Percentiles rank a stretch among this genome's conserved stretches.
Evolutionary conservation across 2,888 invertebrate species (phyloP).

Genomic region (Diploptera punctata): DNA sequence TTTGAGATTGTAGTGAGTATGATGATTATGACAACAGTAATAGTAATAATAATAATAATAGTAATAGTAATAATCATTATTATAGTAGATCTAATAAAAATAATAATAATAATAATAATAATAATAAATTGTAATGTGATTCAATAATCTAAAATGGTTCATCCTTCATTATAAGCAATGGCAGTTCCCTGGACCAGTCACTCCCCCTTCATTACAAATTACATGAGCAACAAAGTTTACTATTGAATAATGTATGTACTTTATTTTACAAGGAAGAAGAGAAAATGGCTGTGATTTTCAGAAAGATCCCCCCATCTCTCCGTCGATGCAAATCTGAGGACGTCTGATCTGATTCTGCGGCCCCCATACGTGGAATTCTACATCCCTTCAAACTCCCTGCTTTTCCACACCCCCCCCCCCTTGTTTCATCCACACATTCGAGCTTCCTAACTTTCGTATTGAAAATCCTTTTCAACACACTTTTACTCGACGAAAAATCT

Average conservation of each 20-base stretch:
- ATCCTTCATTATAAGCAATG: constrained; percentile 7
- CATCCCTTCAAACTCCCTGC: neutral
- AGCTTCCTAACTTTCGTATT: constrained; percentile 28
- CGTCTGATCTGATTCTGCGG: constrained; percentile 1
- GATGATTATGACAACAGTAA: no score
- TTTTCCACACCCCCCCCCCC: neutral
- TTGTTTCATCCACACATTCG: constrained; percentile 35
- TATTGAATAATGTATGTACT: constrained; percentile 26
- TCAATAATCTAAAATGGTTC: neutral
- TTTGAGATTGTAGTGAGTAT: no score
- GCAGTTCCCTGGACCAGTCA: neutral
- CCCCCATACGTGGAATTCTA: constrained; percentile 2
- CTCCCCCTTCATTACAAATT: constrained; percentile 18
- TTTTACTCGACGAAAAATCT: constrained; percentile 31
- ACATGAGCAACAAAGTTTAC: constrained; percentile 18
- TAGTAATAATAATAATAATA: no score
- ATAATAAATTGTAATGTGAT: no score
- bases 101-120: no score
- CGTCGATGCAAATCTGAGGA: constrained; percentile 13
- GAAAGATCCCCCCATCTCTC: no score
- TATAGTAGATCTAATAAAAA: no score
- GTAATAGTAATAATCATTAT: no score
- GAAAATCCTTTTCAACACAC: constrained; percentile 37
- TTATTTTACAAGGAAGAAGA: constrained; percentile 9
- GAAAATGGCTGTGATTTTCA: neutral